Evolutionary conservation across 2,888 invertebrate species (phyloP).

Genomic region (Leptinotarsa peninsularis): DNA sequence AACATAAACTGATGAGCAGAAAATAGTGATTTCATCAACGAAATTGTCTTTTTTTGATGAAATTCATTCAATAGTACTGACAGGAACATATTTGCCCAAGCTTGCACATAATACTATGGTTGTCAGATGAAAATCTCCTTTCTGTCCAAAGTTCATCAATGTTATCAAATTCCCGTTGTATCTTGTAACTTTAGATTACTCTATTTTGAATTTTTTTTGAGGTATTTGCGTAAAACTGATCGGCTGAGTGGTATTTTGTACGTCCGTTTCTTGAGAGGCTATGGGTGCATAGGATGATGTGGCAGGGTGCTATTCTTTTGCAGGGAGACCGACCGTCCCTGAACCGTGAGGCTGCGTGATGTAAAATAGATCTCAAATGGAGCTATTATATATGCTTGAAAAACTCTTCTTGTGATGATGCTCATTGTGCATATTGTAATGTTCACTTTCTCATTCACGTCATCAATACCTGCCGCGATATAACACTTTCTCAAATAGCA

Average conservation of each 20-base stretch:
- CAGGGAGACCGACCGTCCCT: conserved; percentile 64
- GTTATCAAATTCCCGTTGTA: neutral
- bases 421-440: too few relatives aligned
- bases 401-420: too few relatives aligned
- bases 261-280: conserved; percentile 63
- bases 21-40: too few relatives aligned
- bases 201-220: conserved; percentile 49
- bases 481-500: too few relatives aligned
- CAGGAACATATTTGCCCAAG: neutral
- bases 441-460: too few relatives aligned
- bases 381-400: neutral
- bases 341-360: conserved; percentile 44
- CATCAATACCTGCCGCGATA: too few relatives aligned
- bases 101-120: neutral
- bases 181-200: conserved; percentile 29
- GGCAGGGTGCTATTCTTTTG: conserved; percentile 59
- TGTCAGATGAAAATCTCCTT: neutral
- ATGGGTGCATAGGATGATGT: conserved; percentile 58
- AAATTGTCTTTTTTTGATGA: too few relatives aligned
- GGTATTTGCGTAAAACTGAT: conserved; percentile 60
- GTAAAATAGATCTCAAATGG: conserved; percentile 24
- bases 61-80: too few relatives aligned
- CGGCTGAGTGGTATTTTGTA: conserved; percentile 61
- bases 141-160: conserved; percentile 3
- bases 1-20: too few relatives aligned